Evolutionary conservation across 2,888 invertebrate genomes (phyloP).

Genomic region (Hirtodrosophila alboralis): DNA sequence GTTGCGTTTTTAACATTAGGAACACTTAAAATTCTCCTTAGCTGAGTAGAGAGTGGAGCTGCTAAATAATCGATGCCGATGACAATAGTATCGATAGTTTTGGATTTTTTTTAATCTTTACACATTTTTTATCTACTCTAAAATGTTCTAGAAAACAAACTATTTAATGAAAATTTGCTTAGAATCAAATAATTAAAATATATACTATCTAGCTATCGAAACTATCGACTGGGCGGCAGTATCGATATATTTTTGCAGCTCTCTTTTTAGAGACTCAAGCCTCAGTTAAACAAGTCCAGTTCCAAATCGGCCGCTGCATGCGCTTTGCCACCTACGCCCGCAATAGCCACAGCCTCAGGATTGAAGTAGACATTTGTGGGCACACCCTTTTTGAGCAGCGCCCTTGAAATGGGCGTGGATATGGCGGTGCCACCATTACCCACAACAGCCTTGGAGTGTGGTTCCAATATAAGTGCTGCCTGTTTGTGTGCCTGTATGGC

Average conservation of each 20-base stretch:
- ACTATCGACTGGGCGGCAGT: too few relatives aligned
- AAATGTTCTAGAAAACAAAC: too few relatives aligned
- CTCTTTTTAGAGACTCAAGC: too few relatives aligned
- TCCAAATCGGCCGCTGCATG: conserved; percentile 90
- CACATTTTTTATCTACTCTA: too few relatives aligned
- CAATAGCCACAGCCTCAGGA: conserved; percentile 89
- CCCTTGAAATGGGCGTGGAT: conserved; percentile 88
- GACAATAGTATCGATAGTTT: too few relatives aligned
- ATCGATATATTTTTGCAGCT: too few relatives aligned
- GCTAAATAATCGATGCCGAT: too few relatives aligned
- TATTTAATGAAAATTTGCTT: too few relatives aligned
- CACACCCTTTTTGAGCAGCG: conserved; percentile 86
- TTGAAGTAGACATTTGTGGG: conserved; percentile 87
- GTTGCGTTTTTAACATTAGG: conserved; percentile 50
- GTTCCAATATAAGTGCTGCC: conserved; percentile 86
- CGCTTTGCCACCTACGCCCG: conserved; percentile 90
- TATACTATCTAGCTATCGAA: too few relatives aligned
- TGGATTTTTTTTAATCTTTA: too few relatives aligned
- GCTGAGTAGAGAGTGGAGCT: conserved; percentile 8
- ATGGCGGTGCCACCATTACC: conserved; percentile 88
- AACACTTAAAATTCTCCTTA: conserved; percentile 44
- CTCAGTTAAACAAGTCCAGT: conserved; percentile 84
- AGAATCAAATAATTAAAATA: too few relatives aligned
- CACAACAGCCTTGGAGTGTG: conserved; percentile 88
- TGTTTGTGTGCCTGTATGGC: conserved; percentile 59